Percentiles rank a stretch among this genome's conserved stretches.
Evolutionary conservation across 1,140 invertebrate genomes (phyloP).

Genomic region (Cyphomyrmex costatus): DNA sequence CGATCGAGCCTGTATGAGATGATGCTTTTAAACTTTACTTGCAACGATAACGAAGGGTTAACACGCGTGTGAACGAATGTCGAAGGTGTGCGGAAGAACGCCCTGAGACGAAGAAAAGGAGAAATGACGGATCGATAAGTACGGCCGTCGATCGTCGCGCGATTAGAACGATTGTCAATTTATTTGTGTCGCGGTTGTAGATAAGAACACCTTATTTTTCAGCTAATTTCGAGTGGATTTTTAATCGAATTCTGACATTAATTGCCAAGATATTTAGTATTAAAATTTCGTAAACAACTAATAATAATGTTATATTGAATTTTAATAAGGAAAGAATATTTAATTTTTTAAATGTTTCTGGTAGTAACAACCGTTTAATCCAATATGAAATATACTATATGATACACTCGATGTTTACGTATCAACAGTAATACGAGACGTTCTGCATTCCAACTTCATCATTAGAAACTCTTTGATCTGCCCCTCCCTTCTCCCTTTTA

Average conservation of each 20-base stretch:
- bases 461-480: slow-evolving; percentile 18
- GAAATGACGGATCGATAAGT: slow-evolving; percentile 25
- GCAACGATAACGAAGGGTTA: slow-evolving; percentile 8
- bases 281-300: background rate
- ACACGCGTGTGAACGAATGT: background rate
- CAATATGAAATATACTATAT: background rate
- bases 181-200: background rate
- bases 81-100: slow-evolving; percentile 34
- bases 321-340: background rate
- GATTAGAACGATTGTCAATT: slow-evolving; percentile 21
- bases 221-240: background rate
- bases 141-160: background rate
- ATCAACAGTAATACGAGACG: slow-evolving; percentile 44
- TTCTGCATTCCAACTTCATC: slow-evolving; percentile 24
- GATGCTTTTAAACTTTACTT: slow-evolving; percentile 32
- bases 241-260: background rate
- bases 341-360: background rate
- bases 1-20: background rate
- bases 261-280: background rate
- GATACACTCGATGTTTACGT: slow-evolving; percentile 14
- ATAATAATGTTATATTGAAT: background rate
- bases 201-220: background rate
- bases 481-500: slow-evolving; percentile 7
- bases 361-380: background rate
- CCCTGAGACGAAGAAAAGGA: slow-evolving; percentile 29